Base-by-base conservation (phyloP, 2,113 vertebrate species). In the Halichoeres trimaculatus region DNA sequence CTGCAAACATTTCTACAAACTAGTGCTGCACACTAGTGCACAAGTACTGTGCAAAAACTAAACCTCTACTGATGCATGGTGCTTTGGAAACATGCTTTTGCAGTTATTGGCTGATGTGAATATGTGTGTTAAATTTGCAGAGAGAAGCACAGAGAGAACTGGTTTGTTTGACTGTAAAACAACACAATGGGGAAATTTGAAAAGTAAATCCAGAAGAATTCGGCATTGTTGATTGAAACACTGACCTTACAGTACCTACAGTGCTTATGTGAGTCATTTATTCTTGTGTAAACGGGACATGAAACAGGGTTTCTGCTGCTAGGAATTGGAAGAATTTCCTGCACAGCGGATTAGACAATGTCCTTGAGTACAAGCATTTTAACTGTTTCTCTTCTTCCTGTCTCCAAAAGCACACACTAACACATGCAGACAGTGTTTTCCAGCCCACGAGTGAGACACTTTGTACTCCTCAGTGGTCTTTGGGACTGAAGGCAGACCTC, bases 401-500 rank as follows among this genome's bases (percentile, higher is more conserved):
- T 41, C 50, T 61, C 24, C 59, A 40, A 52, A 56, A 43, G 35
- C 6, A 3, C n/a, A 66, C 23, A 51, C 56, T 77, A 74, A 80
- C 60, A 76, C 57, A 62, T 65, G 57, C 53, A 80, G 20, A 73
- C 66, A 61, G 62, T 23, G n/a, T 41, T 61, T 48, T 76, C 41
- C 70, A 79, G 53, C 59, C 56, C 22, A 35, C n/a, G 1, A 82
- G 59, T 53, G 52, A 80, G 77, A 80, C 73, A 79, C 26, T 63
- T 74, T 70, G 57, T 45, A 17, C 59, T 72, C 61, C 64, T 48
- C 64, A 63, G 53, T 55, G 53, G 73, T 83, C 50, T 51, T 47
- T 50, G 62, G 73, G 71, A 69, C 38, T 8, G 54, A 61, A 26
- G 58, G 62, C 55, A 73, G 78, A 87, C 85, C 78, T 80, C 85